These are phyloP conservation scores for Hypotaenidia okinawae DNA, from an alignment of 2,797 vertebrate species.

Conservation along the genomic window DNA sequence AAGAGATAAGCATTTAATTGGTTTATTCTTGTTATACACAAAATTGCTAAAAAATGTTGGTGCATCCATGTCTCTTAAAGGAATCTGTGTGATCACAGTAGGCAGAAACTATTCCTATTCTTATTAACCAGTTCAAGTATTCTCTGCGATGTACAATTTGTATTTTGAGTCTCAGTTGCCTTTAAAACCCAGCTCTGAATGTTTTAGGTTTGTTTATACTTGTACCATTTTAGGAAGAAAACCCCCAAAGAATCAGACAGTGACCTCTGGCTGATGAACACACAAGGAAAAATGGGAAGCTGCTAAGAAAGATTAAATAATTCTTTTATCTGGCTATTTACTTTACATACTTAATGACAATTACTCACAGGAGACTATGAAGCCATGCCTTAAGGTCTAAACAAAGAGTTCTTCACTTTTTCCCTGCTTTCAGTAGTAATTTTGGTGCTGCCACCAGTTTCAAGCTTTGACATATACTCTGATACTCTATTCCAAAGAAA, in stretches of 20 bases:
- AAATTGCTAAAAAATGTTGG: neutral
- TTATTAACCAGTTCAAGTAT: neutral
- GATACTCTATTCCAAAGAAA: neutral
- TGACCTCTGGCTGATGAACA: neutral
- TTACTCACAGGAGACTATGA: neutral
- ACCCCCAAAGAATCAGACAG: neutral
- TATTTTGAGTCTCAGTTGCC: neutral
- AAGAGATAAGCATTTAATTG: neutral
- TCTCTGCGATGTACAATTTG: neutral
- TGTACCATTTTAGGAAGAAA: accelerated
- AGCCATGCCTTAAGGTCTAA: neutral
- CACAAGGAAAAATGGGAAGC: neutral
- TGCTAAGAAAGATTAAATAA: neutral
- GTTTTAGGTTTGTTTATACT: neutral
- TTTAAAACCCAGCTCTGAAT: neutral
- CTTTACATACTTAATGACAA: neutral
- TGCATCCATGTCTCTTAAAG: neutral
- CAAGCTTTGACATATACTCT: neutral
- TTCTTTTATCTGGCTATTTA: neutral
- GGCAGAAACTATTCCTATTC: neutral
- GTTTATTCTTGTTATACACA: neutral
- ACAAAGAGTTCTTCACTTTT: neutral
- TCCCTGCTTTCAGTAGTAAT: neutral
- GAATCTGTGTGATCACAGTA: neutral
- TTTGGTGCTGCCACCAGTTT: neutral